Evolutionary conservation across 2,113 vertebrate genomes (phyloP).

Genomic region (Dromaius novaehollandiae): DNA sequence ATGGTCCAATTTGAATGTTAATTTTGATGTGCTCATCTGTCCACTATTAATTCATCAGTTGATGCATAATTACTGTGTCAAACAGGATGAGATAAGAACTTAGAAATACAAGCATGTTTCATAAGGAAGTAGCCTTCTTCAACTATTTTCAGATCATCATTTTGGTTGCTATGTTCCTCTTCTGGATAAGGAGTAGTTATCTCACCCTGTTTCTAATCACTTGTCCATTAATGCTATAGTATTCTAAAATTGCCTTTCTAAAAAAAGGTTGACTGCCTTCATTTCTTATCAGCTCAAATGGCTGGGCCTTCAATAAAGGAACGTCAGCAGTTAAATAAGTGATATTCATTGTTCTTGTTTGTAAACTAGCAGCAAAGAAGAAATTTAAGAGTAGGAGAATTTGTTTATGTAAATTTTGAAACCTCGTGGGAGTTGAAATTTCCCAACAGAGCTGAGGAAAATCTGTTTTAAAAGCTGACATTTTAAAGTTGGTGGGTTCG

Average conservation of each 20-base stretch:
- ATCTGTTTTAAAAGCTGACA: constrained; percentile 52
- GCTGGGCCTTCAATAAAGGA: background rate
- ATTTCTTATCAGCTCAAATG: background rate
- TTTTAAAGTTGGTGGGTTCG: constrained; percentile 36
- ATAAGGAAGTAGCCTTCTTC: background rate
- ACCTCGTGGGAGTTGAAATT: constrained; percentile 35
- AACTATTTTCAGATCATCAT: background rate
- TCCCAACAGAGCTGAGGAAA: constrained; percentile 47
- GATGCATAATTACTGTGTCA: background rate
- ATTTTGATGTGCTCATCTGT: constrained; percentile 18
- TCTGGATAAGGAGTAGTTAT: background rate
- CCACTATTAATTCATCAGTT: background rate
- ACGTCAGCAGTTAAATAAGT: background rate
- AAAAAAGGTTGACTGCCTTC: background rate
- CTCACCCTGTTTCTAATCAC: background rate
- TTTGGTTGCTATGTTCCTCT: background rate
- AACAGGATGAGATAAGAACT: background rate
- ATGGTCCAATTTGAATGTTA: background rate
- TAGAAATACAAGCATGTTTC: background rate
- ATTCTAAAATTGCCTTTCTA: background rate
- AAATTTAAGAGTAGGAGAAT: constrained; percentile 26
- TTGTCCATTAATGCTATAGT: background rate
- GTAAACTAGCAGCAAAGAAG: background rate
- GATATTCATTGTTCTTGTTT: background rate
- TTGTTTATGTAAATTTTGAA: constrained; percentile 54